Conservation (phyloP, 2,888 invertebrate species). For the Callimorpha dominula region DNA sequence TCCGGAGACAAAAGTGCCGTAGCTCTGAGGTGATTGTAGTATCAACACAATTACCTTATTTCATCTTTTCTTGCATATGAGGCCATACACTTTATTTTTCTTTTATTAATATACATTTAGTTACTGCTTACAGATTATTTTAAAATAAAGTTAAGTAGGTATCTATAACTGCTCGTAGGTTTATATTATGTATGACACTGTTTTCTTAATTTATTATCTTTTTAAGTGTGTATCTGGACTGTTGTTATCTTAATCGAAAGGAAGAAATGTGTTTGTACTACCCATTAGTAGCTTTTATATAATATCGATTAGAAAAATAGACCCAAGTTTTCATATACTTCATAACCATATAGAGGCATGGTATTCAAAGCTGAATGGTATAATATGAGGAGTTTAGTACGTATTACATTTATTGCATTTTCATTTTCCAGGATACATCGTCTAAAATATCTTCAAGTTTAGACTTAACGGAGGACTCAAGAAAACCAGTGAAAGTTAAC, state of each 20-base stretch:
- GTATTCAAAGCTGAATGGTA: constrained; percentile 9
- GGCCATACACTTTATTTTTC: neutral
- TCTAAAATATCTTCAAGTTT: constrained; percentile 88
- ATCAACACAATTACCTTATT: constrained; percentile 37
- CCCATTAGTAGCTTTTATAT: neutral
- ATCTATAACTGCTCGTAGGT: neutral
- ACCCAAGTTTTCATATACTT: neutral
- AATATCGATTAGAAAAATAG: neutral
- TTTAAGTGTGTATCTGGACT: neutral
- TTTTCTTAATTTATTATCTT: neutral
- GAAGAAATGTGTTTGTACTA: neutral
- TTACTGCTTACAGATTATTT: constrained; percentile 2
- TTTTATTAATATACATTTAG: neutral
- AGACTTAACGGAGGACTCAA: constrained; percentile 84
- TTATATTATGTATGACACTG: neutral
- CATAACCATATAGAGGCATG: constrained; percentile 20
- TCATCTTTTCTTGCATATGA: constrained; percentile 5
- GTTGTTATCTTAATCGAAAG: neutral
- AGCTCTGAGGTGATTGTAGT: constrained; percentile 81
- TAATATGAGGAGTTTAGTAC: neutral
- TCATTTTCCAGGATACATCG: constrained; percentile 82
- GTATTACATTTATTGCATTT: neutral
- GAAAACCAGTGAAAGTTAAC: constrained; percentile 88
- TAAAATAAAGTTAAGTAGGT: neutral
- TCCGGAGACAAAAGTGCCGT: constrained; percentile 82